Evolutionary conservation across 2,888 invertebrate genomes (phyloP), one percentile per base, ranked within the genome.

Genomic region (Chydorus sphaericus): DNA sequence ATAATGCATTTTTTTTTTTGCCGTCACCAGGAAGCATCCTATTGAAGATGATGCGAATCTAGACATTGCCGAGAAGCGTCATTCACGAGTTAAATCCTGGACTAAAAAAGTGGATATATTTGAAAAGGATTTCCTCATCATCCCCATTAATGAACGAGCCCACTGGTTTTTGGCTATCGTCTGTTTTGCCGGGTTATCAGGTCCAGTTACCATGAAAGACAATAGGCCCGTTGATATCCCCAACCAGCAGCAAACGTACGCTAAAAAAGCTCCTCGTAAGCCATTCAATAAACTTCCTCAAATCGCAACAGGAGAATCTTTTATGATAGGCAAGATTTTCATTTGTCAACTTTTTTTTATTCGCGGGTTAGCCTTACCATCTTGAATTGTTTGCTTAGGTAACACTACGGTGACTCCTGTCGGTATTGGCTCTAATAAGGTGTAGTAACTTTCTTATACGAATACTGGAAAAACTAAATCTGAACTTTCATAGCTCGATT

Each of bases 101-200:
- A 97, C 97, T 0, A 91, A 93, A 68, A 83, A 87, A 71, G 89
- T 96, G 0, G 91, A 98, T 70, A 78, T 98, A 54, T 98, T 98
- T 71, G 82, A 86, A 50, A 97, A 96, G 75, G 96, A 97, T 70
- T 97, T 84, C 69, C 80, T 98, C 59, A 81, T 98, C 61, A 85
- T 98, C 68, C 98, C 98, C 61, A 93, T 98, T 56, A 96, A 97
- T 74, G 94, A 97, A 73, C 88, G 90, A 62, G 74, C 86, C 48
- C 97, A 97, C 74, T 97, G 97, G 97, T 96, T 91, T 72, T 77
- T 98, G 63, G 94, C 93, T 2, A 89, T 97, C 51, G 87, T 98
- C 56, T 97, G 96, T 69, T 96, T 84, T 69, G 94, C 97, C 48
- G 83, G 84, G 54, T 72, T 90, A 60, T 81, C 81, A 53, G 83